Conservation (phyloP, 2,797 vertebrate species). For the Sciurus carolinensis region DNA sequence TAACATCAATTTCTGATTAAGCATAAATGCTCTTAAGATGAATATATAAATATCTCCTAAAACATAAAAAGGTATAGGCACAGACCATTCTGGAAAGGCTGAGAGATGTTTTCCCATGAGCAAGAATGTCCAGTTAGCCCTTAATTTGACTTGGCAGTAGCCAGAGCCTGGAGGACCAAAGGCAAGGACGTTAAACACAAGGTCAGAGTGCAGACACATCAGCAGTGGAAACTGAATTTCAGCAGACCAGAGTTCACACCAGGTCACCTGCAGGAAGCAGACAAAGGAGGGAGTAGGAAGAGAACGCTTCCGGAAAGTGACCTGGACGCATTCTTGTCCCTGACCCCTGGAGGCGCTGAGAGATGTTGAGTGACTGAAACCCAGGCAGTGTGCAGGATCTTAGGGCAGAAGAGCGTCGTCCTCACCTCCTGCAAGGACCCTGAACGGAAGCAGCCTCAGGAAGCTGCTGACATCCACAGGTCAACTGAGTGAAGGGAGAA, state of each 20-base stretch:
- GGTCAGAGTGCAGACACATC: too few relatives aligned
- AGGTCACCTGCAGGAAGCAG: background rate
- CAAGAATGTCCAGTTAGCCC: background rate
- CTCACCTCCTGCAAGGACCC: background rate
- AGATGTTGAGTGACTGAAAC: background rate
- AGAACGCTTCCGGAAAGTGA: background rate
- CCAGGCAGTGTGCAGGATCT: background rate
- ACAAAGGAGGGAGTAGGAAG: background rate
- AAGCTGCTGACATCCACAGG: fast-evolving
- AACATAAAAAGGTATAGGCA: background rate
- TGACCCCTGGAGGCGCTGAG: fast-evolving
- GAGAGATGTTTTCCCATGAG: background rate
- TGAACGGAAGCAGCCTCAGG: background rate
- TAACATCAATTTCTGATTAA: background rate
- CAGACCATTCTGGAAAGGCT: background rate
- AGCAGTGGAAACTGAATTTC: background rate
- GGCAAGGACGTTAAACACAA: fast-evolving
- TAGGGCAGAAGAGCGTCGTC: background rate
- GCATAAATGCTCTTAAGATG: background rate
- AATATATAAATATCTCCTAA: background rate
- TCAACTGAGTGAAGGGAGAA: background rate
- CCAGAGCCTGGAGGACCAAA: background rate
- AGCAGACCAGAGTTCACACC: background rate
- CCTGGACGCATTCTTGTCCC: background rate
- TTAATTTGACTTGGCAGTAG: fast-evolving